Evolutionary conservation across 2,797 vertebrate genomes (phyloP).

Genomic region (Vipera ursinii): DNA sequence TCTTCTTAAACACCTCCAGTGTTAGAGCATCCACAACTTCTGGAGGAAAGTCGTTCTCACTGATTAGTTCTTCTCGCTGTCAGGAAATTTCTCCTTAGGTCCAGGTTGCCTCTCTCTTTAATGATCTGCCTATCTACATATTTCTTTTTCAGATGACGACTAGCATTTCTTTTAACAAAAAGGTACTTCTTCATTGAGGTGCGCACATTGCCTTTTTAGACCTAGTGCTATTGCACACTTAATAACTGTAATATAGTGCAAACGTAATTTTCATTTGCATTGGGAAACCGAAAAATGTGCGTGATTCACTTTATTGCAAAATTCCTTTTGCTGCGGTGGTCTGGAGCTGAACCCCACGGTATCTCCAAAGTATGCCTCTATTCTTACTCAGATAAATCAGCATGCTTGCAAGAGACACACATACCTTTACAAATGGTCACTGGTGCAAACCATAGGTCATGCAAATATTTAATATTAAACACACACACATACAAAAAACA

Average conservation of each 20-base stretch:
- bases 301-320: background rate
- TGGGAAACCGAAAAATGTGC: background rate
- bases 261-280: background rate
- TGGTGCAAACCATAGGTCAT: background rate
- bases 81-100: background rate
- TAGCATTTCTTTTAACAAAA: too few species aligned
- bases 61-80: background rate
- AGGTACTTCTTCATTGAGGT: background rate
- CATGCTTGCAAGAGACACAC: too few species aligned
- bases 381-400: too few species aligned
- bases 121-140: too few species aligned
- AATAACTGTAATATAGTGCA: background rate
- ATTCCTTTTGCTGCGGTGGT: background rate
- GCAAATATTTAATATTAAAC: background rate
- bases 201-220: background rate
- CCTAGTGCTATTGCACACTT: background rate
- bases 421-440: background rate
- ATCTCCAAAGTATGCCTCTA: background rate
- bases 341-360: background rate
- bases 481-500: too few species aligned
- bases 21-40: background rate
- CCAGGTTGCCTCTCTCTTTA: background rate
- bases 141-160: too few species aligned
- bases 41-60: background rate
- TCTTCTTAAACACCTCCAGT: background rate